Base-by-base conservation (phyloP, 2,888 invertebrate genomes). In the Temnothorax ravouxi region DNA sequence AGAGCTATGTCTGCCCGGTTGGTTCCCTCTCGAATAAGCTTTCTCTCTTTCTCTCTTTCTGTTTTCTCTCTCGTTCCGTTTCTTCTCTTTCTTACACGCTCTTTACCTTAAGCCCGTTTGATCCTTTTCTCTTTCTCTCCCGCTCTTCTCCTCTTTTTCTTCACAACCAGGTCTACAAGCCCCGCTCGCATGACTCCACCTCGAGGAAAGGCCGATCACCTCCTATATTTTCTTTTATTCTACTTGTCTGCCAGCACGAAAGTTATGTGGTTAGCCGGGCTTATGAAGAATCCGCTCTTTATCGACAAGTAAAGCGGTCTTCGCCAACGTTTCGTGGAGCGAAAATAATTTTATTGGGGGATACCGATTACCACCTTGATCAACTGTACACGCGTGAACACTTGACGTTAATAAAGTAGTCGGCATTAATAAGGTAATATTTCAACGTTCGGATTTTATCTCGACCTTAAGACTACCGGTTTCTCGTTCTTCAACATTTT, bases 171-270 rank as follows among this genome's bases (percentile, higher is more conserved):
- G 87, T 86, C 88, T 89, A 89, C 90, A 88, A 87, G 87, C 75
- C 75, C 76, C 87, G 87, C 85, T 88, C 87, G 91, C 91, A 92
- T 90, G 91, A 91, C 91, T 92, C 92, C 88, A 91, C 89, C 91
- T 92, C 90, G 88, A 88, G 85, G 82, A 86, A 89, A 92, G 91
- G 94, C 93, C 94, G 94, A 95, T 95, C 94, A 94, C 94, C 94
- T 93, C 93, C 92, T 93, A 93, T 93, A 93, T 93, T 93, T 94
- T 91, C 92, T 94, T 92, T 93, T 92, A 93, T 93, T 93, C 92
- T 92, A 89, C 92, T 92, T 92, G 93, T 93, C 92, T 88, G 91
- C 91, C 89, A 72, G 89, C 89, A 87, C 64, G 83, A 89, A 91
- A 94, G 93, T 93, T 94, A 94, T 93, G 92, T 91, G 93, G 91